These are phyloP conservation scores for Nasonovia ribisnigri DNA, from an alignment of 2,888 invertebrate species.

Conservation along the genomic window DNA sequence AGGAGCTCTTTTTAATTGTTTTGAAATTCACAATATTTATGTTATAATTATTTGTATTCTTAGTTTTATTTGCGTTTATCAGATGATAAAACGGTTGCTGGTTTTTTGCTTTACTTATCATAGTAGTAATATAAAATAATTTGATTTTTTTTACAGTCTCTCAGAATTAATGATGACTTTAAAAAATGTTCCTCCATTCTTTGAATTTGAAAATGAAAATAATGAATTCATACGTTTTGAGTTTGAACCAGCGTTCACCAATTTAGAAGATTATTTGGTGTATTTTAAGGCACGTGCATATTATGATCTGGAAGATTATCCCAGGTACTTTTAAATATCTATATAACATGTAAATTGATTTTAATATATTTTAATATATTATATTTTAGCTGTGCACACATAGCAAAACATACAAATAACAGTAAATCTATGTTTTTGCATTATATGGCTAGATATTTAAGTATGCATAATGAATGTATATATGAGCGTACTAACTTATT, in stretches of 20 bases:
- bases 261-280: conserved; percentile 57
- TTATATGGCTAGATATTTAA: conserved; percentile 60
- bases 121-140: not conserved
- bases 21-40: no score
- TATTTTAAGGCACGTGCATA: conserved; percentile 60
- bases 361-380: not conserved
- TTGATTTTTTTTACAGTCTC: conserved; percentile 27
- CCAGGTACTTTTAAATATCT: conserved; percentile 42
- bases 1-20: no score
- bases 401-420: conserved; percentile 59
- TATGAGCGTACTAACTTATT: conserved; percentile 58
- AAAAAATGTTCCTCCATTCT: conserved; percentile 49
- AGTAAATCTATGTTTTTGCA: conserved; percentile 60
- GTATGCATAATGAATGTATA: conserved; percentile 54
- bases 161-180: conserved; percentile 52
- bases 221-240: conserved; percentile 31
- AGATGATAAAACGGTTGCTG: no score
- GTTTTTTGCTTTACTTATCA: no score
- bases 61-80: no score
- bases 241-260: conserved; percentile 42
- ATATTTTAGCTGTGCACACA: conserved; percentile 54
- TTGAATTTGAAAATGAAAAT: conserved; percentile 48
- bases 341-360: not conserved
- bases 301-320: conserved; percentile 59
- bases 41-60: no score